phyloP scores from a whole-genome alignment of 2,113 vertebrate species.

The Hippocampus zosterae region DNA sequence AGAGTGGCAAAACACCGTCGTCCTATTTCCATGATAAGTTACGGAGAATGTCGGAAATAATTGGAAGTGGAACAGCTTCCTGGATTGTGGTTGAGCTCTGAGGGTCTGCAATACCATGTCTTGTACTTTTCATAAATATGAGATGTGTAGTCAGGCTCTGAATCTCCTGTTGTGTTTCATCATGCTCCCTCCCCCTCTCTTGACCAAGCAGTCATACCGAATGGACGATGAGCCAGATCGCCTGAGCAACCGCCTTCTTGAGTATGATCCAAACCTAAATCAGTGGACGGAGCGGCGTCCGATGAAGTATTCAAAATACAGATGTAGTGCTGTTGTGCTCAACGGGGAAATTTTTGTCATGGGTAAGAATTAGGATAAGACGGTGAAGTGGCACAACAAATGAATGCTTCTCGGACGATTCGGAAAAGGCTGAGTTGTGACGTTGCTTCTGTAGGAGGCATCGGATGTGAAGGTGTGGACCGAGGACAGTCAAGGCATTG shows the following conservation, averaged over 20 bases:
- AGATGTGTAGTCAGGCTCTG: neutral
- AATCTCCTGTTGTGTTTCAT: slow-evolving; percentile 28
- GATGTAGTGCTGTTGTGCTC: slow-evolving; percentile 83
- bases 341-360: slow-evolving; percentile 88
- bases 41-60: too few relatives aligned
- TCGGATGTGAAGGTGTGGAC: slow-evolving; percentile 86
- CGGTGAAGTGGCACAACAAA: neutral
- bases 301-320: slow-evolving; percentile 93
- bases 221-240: slow-evolving; percentile 92
- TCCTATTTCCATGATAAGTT: neutral
- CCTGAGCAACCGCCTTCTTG: slow-evolving; percentile 86
- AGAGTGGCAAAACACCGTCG: too few relatives aligned
- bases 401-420: neutral
- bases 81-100: too few relatives aligned
- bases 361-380: slow-evolving; percentile 72
- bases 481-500: slow-evolving; percentile 89
- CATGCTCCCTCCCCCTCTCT: neutral
- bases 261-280: slow-evolving; percentile 84
- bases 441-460: slow-evolving; percentile 76
- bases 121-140: neutral
- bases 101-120: too few relatives aligned
- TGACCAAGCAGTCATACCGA: slow-evolving; percentile 76
- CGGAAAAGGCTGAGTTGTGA: neutral
- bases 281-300: slow-evolving; percentile 81
- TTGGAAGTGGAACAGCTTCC: too few relatives aligned